These are phyloP conservation scores for Pteria penguin DNA, from an alignment of 2,888 invertebrate species.

Conservation along the genomic window DNA sequence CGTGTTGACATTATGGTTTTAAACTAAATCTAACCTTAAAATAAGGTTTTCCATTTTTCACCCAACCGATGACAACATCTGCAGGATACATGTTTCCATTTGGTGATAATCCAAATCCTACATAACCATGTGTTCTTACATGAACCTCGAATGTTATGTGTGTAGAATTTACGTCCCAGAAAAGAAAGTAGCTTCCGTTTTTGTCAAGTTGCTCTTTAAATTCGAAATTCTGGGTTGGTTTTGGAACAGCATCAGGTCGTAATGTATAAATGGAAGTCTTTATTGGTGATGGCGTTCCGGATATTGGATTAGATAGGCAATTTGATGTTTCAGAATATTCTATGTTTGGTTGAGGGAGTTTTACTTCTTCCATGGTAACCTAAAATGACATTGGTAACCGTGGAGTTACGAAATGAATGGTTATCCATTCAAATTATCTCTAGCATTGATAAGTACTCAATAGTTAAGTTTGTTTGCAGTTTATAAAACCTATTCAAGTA, in stretches of 20 bases:
- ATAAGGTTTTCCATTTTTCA: slow-evolving; percentile 76
- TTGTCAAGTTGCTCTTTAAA: slow-evolving; percentile 31
- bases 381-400: too few species aligned
- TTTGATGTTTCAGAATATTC: too few species aligned
- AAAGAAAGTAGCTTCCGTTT: slow-evolving; percentile 41
- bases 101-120: slow-evolving; percentile 91
- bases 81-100: slow-evolving; percentile 90
- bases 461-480: too few species aligned
- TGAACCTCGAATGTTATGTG: slow-evolving; percentile 54
- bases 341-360: too few species aligned
- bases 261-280: neutral
- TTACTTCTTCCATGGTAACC: too few species aligned
- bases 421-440: too few species aligned
- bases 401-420: too few species aligned
- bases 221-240: slow-evolving; percentile 37
- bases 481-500: too few species aligned
- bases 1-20: neutral
- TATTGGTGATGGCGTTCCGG: neutral
- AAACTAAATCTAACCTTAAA: slow-evolving; percentile 49
- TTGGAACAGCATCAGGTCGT: neutral
- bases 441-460: too few species aligned
- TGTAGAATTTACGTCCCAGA: slow-evolving; percentile 49
- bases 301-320: too few species aligned
- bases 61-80: slow-evolving; percentile 94
- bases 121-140: slow-evolving; percentile 84